Evolutionary conservation across 2,888 invertebrate species (phyloP), one percentile per base, ranked within the genome.

Genomic region (Cephus sareptanus): DNA sequence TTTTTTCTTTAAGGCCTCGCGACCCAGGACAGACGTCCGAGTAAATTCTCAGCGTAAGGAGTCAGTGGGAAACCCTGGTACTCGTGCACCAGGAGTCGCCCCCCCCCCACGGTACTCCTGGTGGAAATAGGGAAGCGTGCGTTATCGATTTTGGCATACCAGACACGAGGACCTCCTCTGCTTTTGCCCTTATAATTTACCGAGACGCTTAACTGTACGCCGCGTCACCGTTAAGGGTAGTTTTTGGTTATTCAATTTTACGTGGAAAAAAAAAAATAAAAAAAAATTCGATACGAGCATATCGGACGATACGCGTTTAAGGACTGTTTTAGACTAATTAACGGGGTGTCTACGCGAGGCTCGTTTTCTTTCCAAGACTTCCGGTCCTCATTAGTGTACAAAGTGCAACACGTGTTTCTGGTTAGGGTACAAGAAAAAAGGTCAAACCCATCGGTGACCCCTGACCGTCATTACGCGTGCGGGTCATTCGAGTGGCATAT

Each of bases 121-220:
- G 23, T 56, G 9, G 40, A 23, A 23, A 40, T 15, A 79, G 79
- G 79, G 80, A 80, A 81, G 82, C 74, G 79, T 80, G 83, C 84
- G 84, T 85, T 89, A 89, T 89, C 87, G 89, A 90, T 90, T 90
- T 88, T 82, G 87, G 88, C 89, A 89, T 89, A 89, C 89, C 89
- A 88, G 88, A 89, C 87, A 86, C 87, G 88, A 31, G 31, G 15
- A 87, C 88, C 87, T 89, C 87, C 87, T 89, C 85, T 88, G 88
- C 89, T 89, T 89, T 86, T 89, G 86, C 85, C 86, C 87, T 86
- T 88, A 90, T 89, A 88, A 89, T 89, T 89, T 87, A 86, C 83
- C 83, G 86, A 86, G 84, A 71, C 15, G 31, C 31, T 30, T 71
- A 31, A 56, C 40, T 56, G 40, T 56, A 23, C 9, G 1, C 4